phyloP scores from a whole-genome alignment of 2,113 vertebrate genomes.

The Calcarius ornatus region DNA sequence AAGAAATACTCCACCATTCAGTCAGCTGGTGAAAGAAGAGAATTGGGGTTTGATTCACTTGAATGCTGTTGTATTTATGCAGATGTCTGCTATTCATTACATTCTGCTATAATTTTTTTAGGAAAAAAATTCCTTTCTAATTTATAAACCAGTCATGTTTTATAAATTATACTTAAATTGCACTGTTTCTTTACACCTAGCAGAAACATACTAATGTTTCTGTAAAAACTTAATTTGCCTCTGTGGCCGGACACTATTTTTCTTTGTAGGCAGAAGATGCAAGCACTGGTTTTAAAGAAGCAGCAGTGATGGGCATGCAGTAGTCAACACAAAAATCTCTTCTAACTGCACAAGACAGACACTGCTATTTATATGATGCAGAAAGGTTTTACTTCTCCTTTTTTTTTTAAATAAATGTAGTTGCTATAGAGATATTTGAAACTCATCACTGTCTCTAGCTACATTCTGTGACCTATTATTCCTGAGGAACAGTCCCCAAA shows the following conservation, averaged over 20 bases:
- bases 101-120: background rate
- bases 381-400: background rate
- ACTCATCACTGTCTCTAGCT: background rate
- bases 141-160: background rate
- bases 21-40: background rate
- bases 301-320: background rate
- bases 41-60: background rate
- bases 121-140: background rate
- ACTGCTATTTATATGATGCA: background rate
- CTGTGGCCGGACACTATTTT: background rate
- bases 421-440: background rate
- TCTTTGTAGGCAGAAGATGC: background rate
- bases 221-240: background rate
- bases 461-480: background rate
- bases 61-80: background rate
- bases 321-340: background rate
- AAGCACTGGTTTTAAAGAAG: background rate
- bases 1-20: background rate
- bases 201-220: background rate
- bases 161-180: background rate
- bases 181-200: background rate
- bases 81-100: background rate
- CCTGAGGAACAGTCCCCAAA: background rate
- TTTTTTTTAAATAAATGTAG: background rate
- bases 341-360: background rate